A percentile compares a stretch with the other conserved stretches of the same genome.
phyloP scores from a whole-genome alignment of 2,113 vertebrate genomes.

The Puma concolor region DNA sequence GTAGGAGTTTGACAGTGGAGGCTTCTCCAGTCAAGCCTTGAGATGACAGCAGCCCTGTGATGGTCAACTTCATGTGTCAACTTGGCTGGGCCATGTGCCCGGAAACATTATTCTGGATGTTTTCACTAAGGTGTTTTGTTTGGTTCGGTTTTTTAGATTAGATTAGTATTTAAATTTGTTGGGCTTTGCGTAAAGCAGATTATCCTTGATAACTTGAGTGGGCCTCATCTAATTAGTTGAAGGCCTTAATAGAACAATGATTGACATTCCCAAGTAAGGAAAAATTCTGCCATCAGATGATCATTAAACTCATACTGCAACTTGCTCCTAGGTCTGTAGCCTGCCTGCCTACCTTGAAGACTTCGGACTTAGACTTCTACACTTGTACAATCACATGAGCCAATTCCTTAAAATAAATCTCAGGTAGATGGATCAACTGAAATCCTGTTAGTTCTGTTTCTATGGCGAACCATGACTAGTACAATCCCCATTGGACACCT shows the following conservation, averaged over 20 bases:
- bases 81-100: fast-evolving
- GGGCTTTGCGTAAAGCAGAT: neutral
- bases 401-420: neutral
- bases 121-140: neutral
- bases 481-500: neutral
- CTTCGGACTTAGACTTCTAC: neutral
- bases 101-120: neutral
- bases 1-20: neutral
- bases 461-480: neutral
- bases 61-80: neutral
- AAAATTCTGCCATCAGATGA: neutral
- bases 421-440: neutral
- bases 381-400: neutral
- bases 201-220: fast-evolving
- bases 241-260: neutral
- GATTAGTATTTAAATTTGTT: neutral
- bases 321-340: neutral
- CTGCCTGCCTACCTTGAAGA: neutral
- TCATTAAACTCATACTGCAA: neutral
- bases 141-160: neutral
- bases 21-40: neutral
- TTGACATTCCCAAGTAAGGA: neutral
- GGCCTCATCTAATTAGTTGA: neutral
- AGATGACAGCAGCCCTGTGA: neutral
- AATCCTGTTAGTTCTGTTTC: neutral